A percentile compares a stretch with the other conserved stretches of the same genome.
Evolutionary conservation across 2,113 vertebrate species (phyloP).

Genomic region (Oreochromis tanganicae): DNA sequence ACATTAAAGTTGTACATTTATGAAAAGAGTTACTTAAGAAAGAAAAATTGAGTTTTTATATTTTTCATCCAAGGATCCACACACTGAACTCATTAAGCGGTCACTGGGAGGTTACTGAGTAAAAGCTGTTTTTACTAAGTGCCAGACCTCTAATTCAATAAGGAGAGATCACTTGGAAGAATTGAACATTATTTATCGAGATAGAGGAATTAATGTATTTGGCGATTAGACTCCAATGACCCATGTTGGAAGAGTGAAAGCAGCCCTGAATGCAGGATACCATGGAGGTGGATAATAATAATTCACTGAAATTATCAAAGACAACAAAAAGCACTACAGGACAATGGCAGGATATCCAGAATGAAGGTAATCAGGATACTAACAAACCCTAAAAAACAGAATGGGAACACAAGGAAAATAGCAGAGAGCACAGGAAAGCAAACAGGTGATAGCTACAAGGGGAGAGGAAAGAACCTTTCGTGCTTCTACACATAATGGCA

Average conservation of each 20-base stretch:
- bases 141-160: background rate
- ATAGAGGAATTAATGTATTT: background rate
- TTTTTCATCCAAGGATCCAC: background rate
- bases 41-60: background rate
- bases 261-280: background rate
- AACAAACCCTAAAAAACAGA: background rate
- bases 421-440: background rate
- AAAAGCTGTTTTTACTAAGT: no score
- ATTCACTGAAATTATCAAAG: background rate
- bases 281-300: background rate
- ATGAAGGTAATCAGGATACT: background rate
- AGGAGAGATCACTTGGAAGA: background rate
- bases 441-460: background rate
- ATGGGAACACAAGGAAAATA: background rate
- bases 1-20: background rate
- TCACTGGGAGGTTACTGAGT: no score
- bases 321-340: background rate
- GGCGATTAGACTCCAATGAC: background rate
- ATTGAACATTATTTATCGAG: background rate
- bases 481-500: background rate
- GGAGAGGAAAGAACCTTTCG: background rate
- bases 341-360: background rate
- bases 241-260: background rate
- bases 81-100: background rate
- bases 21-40: background rate